Base-by-base conservation (phyloP, 2,888 invertebrate genomes). In the Helicoverpa assulta region DNA sequence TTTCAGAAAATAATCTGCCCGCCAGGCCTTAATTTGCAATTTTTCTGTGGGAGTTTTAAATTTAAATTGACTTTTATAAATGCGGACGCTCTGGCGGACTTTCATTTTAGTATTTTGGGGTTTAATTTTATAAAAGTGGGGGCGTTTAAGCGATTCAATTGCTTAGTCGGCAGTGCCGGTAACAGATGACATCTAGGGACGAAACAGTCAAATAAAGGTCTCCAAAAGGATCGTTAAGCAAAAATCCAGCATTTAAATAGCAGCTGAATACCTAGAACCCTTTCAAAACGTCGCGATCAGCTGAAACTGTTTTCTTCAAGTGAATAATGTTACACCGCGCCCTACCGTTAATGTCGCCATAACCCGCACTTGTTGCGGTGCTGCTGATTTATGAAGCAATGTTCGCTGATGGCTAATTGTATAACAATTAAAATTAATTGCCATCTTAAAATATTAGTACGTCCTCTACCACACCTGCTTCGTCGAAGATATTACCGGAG, bases 301-400 rank as follows among this genome's bases (percentile, higher is more conserved):
- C 37, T 59, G 68, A 65, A 78, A 67, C 60, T 47, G 59, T 62
- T 66, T 74, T 69, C 71, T 67, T 80, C 70, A 59, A 83, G 67
- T 72, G 74, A 68, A 70, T 59, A 68, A 61, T 57, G 70, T 65
- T 64, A 65, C 60, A 52, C 75, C 67, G 73, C 78, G 73, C 78
- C 76, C 71, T 51, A 70, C 66, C 70, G 73, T 81, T 80, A 87
- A 87, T 85, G 84, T 82, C 75, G 66, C 86, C 78, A 86, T 91
- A 89, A 84, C 79, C 73, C 80, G 82, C 90, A 91, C 90, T 90
- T 89, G 90, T 85, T 89, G 86, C 86, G 71, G 76, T 29, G 69
- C 68, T 60, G 58, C 74, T 86, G 87, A 89, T 89, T 90, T 89
- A 91, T 87, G 82, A 82, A 78, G 73, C 77, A 83, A 83, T 81